Evolutionary conservation across 2,888 invertebrate species (phyloP), one percentile per base, ranked within the genome.

Genomic region (Cylindroiulus punctatus): DNA sequence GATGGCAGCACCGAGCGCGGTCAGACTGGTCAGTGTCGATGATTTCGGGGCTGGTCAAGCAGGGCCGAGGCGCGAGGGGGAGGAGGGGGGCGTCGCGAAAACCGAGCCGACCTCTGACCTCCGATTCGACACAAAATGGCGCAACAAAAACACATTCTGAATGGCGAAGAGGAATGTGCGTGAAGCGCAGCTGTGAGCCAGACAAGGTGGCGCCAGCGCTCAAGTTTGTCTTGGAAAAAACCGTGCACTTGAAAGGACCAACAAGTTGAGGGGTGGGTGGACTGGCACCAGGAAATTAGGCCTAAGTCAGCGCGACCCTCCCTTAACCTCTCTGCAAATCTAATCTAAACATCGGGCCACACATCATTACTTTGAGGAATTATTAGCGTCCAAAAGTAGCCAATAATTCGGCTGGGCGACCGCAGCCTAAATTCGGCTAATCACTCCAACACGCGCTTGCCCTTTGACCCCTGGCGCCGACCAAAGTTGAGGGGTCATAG

Each of bases 121-220:
- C 26, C 8, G 10, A 65, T 26, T 26, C 26, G 65, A 65, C 65
- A 65, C 65, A 65, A 65, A 65, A 65, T 65, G 65, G 65, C 26
- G 65, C 12, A 65, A 65, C 65, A 65, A 65, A 65, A 65, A 65
- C 65, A 65, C 47, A 47, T 65, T 26, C 26, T 65, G 65, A 65
- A 65, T 26, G 65, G 22, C 26, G 2, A 26, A 8, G n/a, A 65
- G 65, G 65, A 65, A 65, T 65, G 65, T 26, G 65, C 65, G 26
- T 65, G 65, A 65, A 65, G 65, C 26, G 65, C 65, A 65, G 65
- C 65, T 65, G 65, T 65, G 65, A 65, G 65, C 65, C 26, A 65
- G 65, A 65, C 65, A 65, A 26, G 65, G 65, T 65, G 65, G 65
- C 65, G 65, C 65, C 65, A 65, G 65, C 12, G 65, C 10, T 26